Base-by-base conservation (phyloP, 37 sponge, comb jelly and placozoan species). In the Theonella swinhoei region DNA sequence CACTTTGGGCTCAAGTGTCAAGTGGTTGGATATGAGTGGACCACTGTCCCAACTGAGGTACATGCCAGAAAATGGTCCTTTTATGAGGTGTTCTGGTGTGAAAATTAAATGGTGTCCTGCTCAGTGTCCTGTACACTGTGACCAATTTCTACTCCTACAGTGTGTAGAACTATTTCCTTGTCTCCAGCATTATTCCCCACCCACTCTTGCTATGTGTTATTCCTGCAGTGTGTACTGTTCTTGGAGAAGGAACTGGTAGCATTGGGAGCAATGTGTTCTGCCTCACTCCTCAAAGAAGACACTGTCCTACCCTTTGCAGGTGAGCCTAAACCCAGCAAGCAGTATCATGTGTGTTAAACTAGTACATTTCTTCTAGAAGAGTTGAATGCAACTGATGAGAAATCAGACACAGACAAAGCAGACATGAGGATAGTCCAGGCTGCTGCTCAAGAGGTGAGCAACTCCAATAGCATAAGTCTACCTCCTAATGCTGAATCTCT, bases 1-100 rank as follows among this genome's bases (percentile, higher is more conserved):
- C 92, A 93, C 38, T 97, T 84, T 82, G 97, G 97, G 33, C 64
- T 97, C 72, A 89, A 88, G 85, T 94, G 94, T 70, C 89, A 94
- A 54, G 91, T 91, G 42, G 86, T 94, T 43, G 97, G 97, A 23
- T 93, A 91, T 66, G 95, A 91, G 67, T 97, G 95, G 95, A 79
- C 65, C 68, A 43, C 84, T 28, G 25, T 71, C 30, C 33, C 82
- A 24, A 30, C 70, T 32, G 86, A 93, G 39, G 94, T 89, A 62
- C 74, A 76, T 30, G n/a, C n/a, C n/a, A n/a, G n/a, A n/a, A n/a
- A n/a, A n/a, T n/a, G n/a, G n/a, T n/a, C n/a, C n/a, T n/a, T n/a
- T n/a, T n/a, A n/a, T n/a, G n/a, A n/a, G n/a, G n/a, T n/a, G n/a
- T n/a, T 14, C 74, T 41, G 62, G 72, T 81, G 36, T 3, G 37